phyloP scores from a whole-genome alignment of 1,140 invertebrate species.

The Lordiphosa mommai region DNA sequence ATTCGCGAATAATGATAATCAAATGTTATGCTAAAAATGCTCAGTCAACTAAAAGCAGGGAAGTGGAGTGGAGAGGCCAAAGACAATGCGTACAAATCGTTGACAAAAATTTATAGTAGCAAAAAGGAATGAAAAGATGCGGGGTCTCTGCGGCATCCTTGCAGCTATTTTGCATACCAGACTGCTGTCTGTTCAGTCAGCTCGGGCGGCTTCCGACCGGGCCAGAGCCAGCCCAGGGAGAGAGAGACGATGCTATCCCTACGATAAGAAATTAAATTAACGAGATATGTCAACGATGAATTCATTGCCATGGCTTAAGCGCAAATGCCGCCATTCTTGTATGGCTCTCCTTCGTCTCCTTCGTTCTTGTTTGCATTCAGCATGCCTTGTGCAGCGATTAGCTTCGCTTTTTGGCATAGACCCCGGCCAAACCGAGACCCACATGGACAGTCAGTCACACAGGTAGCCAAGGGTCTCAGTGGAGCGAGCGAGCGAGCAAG shows the following conservation, averaged over 20 bases:
- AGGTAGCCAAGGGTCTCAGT: constrained; percentile 9
- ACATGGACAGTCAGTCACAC: constrained; percentile 62
- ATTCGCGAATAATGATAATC: constrained; percentile 68
- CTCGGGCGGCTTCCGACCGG: constrained; percentile 62
- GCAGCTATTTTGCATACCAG: constrained; percentile 76
- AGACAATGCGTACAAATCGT: constrained; percentile 79
- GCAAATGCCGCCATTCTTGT: constrained; percentile 79
- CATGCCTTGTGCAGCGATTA: constrained; percentile 64
- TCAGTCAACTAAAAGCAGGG: constrained; percentile 14
- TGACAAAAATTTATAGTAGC: constrained; percentile 79
- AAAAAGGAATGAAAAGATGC: constrained; percentile 14
- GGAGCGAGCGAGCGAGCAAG: too few species aligned
- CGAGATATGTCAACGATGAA: constrained; percentile 80
- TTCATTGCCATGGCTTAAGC: constrained; percentile 79
- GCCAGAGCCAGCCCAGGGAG: not conserved
- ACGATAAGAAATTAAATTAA: constrained; percentile 80
- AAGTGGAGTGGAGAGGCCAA: not conserved
- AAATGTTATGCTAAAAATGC: constrained; percentile 74
- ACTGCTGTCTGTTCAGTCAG: constrained; percentile 15
- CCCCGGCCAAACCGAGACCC: constrained; percentile 40
- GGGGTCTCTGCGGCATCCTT: constrained; percentile 46
- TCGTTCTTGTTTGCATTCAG: constrained; percentile 50
- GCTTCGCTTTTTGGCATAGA: constrained; percentile 69
- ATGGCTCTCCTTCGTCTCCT: constrained; percentile 5
- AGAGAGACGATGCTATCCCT: constrained; percentile 70